These are phyloP conservation scores for Asobara japonica DNA, from an alignment of 1,140 invertebrate species.

Conservation along the genomic window DNA sequence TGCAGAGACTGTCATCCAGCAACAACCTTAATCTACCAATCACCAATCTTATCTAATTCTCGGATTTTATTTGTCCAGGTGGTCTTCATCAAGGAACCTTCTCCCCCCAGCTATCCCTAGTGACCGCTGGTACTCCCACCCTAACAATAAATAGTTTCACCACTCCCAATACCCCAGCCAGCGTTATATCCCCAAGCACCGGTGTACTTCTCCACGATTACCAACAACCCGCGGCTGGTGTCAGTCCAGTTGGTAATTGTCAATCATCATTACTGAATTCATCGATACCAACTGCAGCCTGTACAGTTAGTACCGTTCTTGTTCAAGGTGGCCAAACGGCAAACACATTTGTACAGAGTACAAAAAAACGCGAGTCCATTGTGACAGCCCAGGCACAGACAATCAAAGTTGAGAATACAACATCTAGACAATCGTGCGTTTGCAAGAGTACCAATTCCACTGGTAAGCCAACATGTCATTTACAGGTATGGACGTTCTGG, in stretches of 20 bases:
- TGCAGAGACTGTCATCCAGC: too few relatives aligned
- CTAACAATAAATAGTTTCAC: slow-evolving; percentile 61
- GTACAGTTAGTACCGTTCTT: slow-evolving; percentile 47
- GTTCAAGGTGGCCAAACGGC: slow-evolving; percentile 47
- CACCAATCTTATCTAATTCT: not conserved
- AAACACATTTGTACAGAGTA: slow-evolving; percentile 44
- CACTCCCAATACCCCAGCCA: slow-evolving; percentile 51
- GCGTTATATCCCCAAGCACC: slow-evolving; percentile 53
- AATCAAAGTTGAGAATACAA: slow-evolving; percentile 62
- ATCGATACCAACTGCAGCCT: slow-evolving; percentile 41
- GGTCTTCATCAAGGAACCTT: slow-evolving; percentile 59
- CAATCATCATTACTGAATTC: slow-evolving; percentile 26
- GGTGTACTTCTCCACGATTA: slow-evolving; percentile 59
- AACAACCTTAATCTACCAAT: too few relatives aligned
- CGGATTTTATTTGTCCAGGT: slow-evolving; percentile 35
- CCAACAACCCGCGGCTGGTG: slow-evolving; percentile 48
- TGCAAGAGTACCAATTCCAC: slow-evolving; percentile 56
- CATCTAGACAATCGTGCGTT: slow-evolving; percentile 54
- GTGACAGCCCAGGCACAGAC: slow-evolving; percentile 46
- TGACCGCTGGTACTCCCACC: slow-evolving; percentile 56
- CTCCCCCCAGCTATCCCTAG: slow-evolving; percentile 58
- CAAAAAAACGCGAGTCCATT: slow-evolving; percentile 57
- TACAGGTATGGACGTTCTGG: too few relatives aligned
- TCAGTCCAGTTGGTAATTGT: slow-evolving; percentile 30
- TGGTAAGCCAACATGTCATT: slow-evolving; percentile 32